Base-by-base conservation (phyloP, 2,113 vertebrate genomes). In the Microtus pennsylvanicus region DNA sequence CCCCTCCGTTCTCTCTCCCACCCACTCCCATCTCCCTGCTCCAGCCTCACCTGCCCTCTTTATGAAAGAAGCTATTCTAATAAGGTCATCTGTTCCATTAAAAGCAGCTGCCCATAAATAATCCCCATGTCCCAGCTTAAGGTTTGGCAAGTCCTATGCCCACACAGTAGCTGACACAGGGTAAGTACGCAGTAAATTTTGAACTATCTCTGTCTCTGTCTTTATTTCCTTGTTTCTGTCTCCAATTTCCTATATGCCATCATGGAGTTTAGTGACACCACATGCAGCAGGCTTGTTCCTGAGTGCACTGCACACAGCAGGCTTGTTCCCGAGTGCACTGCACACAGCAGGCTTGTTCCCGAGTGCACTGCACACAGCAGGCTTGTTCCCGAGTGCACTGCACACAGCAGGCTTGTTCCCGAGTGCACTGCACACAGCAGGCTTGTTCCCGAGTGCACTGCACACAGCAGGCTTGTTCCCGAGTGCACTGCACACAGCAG, bases 161-260 rank as follows among this genome's bases (percentile, higher is more conserved):
- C 58, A 58, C 6, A 24, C 26, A 3, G 30, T 14, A 63, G 33
- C 81, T 83, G 78, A 75, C 55, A 80, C 30, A 78, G 70, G 91
- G 77, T 70, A 72, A 81, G 67, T 89, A 33, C 47, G 6, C 52
- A 77, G 74, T 83, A 87, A 87, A 94, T 82, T 89, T 61, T 94
- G 61, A 93, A 90, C 87, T 88, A 55, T 92, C 17, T 95, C 17
- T 93, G 65, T 65, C 91, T 92, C 75, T 11, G 0, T 76, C 85
- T 95, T 93, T 91, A 88, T 97, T 92, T 94, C 96, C 93, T 95
- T 80, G 55, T 92, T 61, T 91, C 50, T 55, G 85, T 42, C 92
- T 92, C 69, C 80, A 93, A 87, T 95, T 94, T 93, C 87, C 94
- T 94, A 22, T 9, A 4, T 75, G 88, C 90, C 94, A 61, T 63